These are phyloP conservation scores for Drusus annulatus DNA, from an alignment of 1,140 invertebrate species.

Conservation along the genomic window DNA sequence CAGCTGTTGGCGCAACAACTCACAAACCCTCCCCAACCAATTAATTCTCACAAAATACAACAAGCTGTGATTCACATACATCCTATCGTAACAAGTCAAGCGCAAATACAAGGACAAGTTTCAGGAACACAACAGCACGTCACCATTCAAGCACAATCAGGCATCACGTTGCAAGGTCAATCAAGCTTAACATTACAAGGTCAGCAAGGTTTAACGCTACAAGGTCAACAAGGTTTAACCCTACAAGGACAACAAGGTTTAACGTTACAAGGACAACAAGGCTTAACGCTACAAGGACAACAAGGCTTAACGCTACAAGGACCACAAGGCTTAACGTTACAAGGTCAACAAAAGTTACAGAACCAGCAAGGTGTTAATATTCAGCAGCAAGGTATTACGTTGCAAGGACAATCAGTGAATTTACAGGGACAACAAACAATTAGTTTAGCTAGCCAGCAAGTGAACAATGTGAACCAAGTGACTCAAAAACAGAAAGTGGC, in stretches of 20 bases:
- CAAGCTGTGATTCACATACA: conserved; percentile 70
- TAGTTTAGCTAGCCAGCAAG: conserved; percentile 46
- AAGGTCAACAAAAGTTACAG: conserved; percentile 47
- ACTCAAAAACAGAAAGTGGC: conserved; percentile 70
- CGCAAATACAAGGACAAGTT: conserved; percentile 57
- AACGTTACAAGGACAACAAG: conserved; percentile 36
- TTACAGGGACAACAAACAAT: conserved; percentile 42
- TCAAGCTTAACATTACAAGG: conserved; percentile 36
- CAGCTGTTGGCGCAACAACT: conserved; percentile 69
- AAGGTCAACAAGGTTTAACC: conserved; percentile 31
- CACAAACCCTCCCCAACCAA: conserved; percentile 68
- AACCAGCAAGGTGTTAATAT: conserved; percentile 21
- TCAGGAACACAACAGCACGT: conserved; percentile 60
- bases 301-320: conserved; percentile 41
- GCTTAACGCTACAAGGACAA: conserved; percentile 43
- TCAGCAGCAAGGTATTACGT: conserved; percentile 36
- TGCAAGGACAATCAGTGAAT: conserved; percentile 47
- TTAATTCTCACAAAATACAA: conserved; percentile 71
- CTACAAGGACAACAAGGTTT: conserved; percentile 43
- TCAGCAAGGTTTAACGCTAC: conserved; percentile 17
- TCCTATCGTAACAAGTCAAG: conserved; percentile 60
- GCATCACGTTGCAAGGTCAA: conserved; percentile 48
- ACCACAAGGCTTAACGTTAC: conserved; percentile 47
- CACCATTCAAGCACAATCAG: conserved; percentile 43
- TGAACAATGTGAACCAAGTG: conserved; percentile 40